Evolutionary conservation across 2,888 invertebrate genomes (phyloP).

Genomic region (Cosmia trapezina): DNA sequence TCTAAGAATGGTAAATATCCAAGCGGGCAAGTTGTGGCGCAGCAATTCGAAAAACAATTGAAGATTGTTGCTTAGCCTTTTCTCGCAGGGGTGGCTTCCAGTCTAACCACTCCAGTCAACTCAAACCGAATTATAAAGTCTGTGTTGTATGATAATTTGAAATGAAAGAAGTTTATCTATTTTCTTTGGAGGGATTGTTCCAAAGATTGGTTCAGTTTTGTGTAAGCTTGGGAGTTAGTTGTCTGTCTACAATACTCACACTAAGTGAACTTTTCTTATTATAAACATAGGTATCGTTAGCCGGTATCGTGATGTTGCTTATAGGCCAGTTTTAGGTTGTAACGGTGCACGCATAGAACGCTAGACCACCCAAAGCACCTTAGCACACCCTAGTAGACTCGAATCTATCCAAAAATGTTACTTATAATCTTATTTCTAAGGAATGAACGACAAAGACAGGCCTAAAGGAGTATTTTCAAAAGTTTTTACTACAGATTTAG

Average conservation of each 20-base stretch:
- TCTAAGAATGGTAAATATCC: background rate
- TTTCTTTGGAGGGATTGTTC: slow-evolving; percentile 1
- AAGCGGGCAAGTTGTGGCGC: background rate
- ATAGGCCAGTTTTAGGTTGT: slow-evolving; percentile 31
- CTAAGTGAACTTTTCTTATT: slow-evolving; percentile 13
- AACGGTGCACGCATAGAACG: slow-evolving; percentile 50
- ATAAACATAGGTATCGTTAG: slow-evolving; percentile 31
- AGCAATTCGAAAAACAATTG: background rate
- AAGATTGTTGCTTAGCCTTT: background rate
- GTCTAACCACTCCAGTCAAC: background rate
- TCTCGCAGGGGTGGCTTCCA: background rate
- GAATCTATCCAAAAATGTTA: slow-evolving; percentile 36
- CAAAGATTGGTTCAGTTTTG: slow-evolving; percentile 27
- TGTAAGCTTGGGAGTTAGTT: slow-evolving; percentile 15
- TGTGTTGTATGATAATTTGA: background rate
- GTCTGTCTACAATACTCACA: slow-evolving; percentile 22
- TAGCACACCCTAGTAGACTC: slow-evolving; percentile 34
- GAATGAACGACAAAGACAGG: slow-evolving; percentile 1
- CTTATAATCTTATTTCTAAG: slow-evolving; percentile 32
- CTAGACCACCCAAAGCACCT: slow-evolving; percentile 51
- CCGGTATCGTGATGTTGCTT: slow-evolving; percentile 8
- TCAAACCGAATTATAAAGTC: background rate
- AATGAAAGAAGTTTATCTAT: slow-evolving; percentile 17
- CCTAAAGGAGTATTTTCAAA: slow-evolving; percentile 12
- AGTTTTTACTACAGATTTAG: slow-evolving; percentile 51